phyloP scores from a whole-genome alignment of 2,888 invertebrate genomes.

The Lumbricus terrestris region DNA sequence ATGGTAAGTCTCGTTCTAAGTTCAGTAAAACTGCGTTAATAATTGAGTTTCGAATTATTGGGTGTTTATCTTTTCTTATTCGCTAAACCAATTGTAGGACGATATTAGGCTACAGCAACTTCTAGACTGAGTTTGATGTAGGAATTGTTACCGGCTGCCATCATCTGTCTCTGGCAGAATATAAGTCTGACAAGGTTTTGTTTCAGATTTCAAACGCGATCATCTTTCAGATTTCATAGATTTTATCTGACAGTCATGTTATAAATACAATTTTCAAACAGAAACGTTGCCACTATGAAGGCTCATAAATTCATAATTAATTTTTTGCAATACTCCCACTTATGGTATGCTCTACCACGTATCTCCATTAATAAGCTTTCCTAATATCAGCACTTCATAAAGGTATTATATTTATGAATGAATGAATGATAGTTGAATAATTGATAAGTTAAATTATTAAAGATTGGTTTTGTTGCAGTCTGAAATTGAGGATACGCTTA shows the following conservation, averaged over 20 bases:
- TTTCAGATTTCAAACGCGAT: neutral
- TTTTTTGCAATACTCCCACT: too few relatives aligned
- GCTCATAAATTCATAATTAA: too few relatives aligned
- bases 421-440: too few relatives aligned
- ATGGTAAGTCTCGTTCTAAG: neutral
- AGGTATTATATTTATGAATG: too few relatives aligned
- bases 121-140: neutral
- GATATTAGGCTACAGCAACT: neutral
- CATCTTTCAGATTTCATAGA: neutral
- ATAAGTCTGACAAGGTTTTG: neutral
- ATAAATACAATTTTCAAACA: neutral
- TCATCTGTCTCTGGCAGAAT: neutral
- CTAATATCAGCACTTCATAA: too few relatives aligned
- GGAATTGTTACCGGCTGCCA: neutral
- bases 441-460: conserved; percentile 17
- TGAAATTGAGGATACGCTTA: conserved; percentile 95
- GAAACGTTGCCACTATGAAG: too few relatives aligned
- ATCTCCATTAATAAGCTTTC: too few relatives aligned
- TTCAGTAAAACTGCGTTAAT: neutral
- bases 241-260: neutral
- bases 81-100: neutral
- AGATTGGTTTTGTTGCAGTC: conserved; percentile 32
- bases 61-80: neutral
- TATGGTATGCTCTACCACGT: too few relatives aligned
- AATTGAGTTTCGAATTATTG: neutral